Conservation (phyloP, 2,113 vertebrate species). For the Cheilinus undulatus region DNA sequence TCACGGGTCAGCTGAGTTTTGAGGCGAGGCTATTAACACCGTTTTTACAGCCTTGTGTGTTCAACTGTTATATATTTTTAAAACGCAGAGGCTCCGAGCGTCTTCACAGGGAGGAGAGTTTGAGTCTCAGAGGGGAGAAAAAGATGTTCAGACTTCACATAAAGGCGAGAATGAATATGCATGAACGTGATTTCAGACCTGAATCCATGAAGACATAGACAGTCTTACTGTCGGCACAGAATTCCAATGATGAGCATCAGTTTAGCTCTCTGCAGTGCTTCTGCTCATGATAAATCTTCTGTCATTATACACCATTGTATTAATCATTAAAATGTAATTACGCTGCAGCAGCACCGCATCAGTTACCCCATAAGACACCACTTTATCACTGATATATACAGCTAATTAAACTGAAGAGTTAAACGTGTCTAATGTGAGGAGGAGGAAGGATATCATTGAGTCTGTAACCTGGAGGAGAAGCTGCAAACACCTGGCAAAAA, state of each 20-base stretch:
- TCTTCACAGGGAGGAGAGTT: not conserved
- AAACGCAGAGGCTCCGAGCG: not conserved
- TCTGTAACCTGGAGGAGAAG: no score
- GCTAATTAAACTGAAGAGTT: not conserved
- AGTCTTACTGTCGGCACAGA: not conserved
- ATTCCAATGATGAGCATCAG: not conserved
- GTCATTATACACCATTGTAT: not conserved
- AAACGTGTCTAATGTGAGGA: not conserved
- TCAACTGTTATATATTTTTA: not conserved
- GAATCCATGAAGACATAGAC: not conserved
- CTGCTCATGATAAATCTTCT: not conserved
- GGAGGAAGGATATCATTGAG: no score
- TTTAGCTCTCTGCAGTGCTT: not conserved
- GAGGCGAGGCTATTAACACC: not conserved
- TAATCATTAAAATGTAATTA: not conserved
- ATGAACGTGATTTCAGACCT: constrained; percentile 1
- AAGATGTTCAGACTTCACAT: not conserved
- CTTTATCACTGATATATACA: not conserved
- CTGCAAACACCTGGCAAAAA: no score
- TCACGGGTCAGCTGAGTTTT: not conserved
- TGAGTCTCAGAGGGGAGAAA: constrained; percentile 1
- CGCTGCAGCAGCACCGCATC: not conserved
- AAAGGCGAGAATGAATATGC: constrained; percentile 12
- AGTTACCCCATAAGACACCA: not conserved
- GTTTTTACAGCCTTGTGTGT: not conserved